Conservation (phyloP, 2,797 vertebrate species). For the Pangasius macronema region DNA sequence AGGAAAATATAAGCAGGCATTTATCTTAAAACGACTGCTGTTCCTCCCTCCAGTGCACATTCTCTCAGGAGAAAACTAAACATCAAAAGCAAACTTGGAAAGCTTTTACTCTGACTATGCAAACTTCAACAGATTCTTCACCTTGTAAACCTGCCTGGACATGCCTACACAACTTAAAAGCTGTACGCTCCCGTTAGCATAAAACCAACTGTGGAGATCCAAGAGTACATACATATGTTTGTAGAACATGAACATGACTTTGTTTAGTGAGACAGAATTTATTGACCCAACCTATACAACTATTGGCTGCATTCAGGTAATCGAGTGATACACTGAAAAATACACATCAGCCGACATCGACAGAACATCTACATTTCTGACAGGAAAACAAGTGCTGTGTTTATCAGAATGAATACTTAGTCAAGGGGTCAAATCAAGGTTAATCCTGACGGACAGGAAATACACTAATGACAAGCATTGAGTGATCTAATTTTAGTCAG, state of each 20-base stretch:
- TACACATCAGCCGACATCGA: no score
- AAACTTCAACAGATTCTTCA: background rate
- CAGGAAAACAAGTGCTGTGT: background rate
- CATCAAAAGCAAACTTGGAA: constrained; percentile 18
- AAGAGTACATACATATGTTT: background rate
- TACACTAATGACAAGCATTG: background rate
- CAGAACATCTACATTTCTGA: background rate
- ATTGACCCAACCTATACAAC: no score
- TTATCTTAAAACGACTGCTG: background rate
- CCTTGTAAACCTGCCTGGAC: constrained; percentile 14
- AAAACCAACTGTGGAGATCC: background rate
- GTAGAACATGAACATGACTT: background rate
- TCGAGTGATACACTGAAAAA: background rate
- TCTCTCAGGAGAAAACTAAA: background rate
- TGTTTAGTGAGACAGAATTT: background rate
- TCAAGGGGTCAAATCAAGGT: background rate
- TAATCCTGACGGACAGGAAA: background rate
- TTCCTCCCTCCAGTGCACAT: background rate
- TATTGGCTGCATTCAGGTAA: background rate
- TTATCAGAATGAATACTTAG: background rate
- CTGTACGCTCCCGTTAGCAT: background rate
- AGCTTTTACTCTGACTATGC: background rate
- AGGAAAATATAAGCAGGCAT: constrained; percentile 28
- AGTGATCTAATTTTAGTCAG: background rate
- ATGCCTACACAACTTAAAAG: background rate